Evolutionary conservation across 2,888 invertebrate species (phyloP).

Genomic region (Drosophila paranaensis): DNA sequence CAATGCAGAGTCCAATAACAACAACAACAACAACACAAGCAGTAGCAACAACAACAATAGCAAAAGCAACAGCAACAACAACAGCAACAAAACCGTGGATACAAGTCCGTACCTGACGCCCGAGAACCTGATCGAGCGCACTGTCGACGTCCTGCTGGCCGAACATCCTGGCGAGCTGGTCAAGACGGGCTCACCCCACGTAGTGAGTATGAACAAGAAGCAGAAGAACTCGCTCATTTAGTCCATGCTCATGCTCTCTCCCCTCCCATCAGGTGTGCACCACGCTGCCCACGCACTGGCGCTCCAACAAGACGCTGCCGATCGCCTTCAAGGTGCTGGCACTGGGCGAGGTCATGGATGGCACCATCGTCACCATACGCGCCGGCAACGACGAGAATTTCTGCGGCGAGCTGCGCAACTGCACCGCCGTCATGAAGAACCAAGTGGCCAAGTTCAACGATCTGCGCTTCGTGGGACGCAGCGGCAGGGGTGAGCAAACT

Average conservation of each 20-base stretch:
- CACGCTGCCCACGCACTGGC: conserved; percentile 97
- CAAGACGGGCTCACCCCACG: conserved; percentile 97
- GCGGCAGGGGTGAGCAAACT: conserved; percentile 94
- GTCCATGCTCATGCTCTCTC: not conserved
- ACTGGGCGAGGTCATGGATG: conserved; percentile 96
- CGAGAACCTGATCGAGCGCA: conserved; percentile 92
- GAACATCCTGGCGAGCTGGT: conserved; percentile 97
- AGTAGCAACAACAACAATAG: conserved; percentile 68
- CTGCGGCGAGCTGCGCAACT: conserved; percentile 96
- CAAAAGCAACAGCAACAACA: conserved; percentile 70
- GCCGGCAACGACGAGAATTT: conserved; percentile 99
- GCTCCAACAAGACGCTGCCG: conserved; percentile 98
- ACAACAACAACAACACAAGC: conserved; percentile 58
- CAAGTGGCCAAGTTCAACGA: conserved; percentile 99
- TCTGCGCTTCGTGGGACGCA: conserved; percentile 97
- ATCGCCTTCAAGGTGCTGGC: conserved; percentile 98
- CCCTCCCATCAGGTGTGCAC: conserved; percentile 88
- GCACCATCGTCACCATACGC: conserved; percentile 95
- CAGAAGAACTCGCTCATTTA: not conserved
- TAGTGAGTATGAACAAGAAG: conserved; percentile 87
- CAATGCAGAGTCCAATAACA: conserved; percentile 77
- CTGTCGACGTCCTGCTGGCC: conserved; percentile 92
- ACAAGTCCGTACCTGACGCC: conserved; percentile 88
- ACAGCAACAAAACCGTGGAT: conserved; percentile 79
- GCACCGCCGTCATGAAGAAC: conserved; percentile 97